phyloP scores from a whole-genome alignment of 2,888 invertebrate genomes.

The Cataglyphis cursor region DNA sequence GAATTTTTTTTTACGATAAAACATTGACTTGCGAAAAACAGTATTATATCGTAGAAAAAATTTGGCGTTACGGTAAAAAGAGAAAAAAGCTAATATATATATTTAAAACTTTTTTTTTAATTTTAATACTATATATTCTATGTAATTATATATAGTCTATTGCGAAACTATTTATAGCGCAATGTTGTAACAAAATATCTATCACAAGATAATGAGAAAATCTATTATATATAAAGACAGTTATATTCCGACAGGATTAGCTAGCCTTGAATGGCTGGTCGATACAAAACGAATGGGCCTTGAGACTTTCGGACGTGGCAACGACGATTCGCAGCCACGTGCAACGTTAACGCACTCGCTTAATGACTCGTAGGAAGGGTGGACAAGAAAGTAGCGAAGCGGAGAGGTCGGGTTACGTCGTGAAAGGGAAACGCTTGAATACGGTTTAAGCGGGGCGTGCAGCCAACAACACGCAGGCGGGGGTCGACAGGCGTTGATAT shows the following conservation, averaged over 20 bases:
- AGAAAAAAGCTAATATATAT: not conserved
- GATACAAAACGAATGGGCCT: not conserved
- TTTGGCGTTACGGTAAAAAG: not conserved
- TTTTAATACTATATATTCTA: not conserved
- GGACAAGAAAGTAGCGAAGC: slow-evolving; percentile 73
- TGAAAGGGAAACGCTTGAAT: slow-evolving; percentile 78
- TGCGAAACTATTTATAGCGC: not conserved
- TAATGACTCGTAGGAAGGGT: slow-evolving; percentile 76
- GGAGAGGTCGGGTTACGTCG: slow-evolving; percentile 70
- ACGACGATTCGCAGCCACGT: slow-evolving; percentile 35
- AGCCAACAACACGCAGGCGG: slow-evolving; percentile 69
- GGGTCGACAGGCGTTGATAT: slow-evolving; percentile 79
- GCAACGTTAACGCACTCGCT: slow-evolving; percentile 71
- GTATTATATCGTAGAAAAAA: not conserved
- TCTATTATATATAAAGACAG: not conserved
- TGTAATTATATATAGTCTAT: not conserved
- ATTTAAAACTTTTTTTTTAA: not conserved
- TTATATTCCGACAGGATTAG: not conserved
- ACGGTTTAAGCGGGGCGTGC: slow-evolving; percentile 75
- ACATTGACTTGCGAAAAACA: not conserved
- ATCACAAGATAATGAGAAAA: not conserved
- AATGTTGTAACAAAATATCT: slow-evolving; percentile 15
- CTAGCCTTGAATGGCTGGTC: not conserved
- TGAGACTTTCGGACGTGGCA: slow-evolving; percentile 39
- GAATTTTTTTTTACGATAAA: not conserved